Base-by-base conservation (phyloP, 2,888 invertebrate genomes). In the Notodonta ziczac region DNA sequence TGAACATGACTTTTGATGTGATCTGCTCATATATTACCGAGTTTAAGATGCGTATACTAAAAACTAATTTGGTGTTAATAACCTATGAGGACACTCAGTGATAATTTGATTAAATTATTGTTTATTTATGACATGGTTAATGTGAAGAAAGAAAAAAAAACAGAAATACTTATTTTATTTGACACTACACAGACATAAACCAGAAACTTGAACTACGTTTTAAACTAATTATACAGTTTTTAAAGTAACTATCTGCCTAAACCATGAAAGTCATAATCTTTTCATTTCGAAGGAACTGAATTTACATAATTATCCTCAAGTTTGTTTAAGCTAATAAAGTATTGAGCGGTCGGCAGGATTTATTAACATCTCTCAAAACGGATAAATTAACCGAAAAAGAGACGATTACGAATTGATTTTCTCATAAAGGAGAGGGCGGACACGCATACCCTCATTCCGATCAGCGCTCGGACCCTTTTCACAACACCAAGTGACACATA, bases 381-480 rank as follows among this genome's bases (percentile, higher is more conserved):
- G 61, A 70, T 68, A 68, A 63, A 64, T 65, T 64, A 14, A 7
- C 32, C 39, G 51, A 61, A 71, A 70, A 67, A 63, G 59, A 65
- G 35, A 52, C 62, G 51, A 59, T 56, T 56, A 44, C 58, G 59
- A 70, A 73, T 75, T 67, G 64, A 67, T 67, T 67, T 63, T 42
- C 35, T 63, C 59, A 57, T 14, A 61, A 24, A 58, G 48, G 57
- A 54, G 59, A 13, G 13, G 24, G 57, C 56, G 40, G 57, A 58
- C 63, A 61, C 65, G 65, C 63, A 65, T 63, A 62, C 60, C 56
- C 16, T 14, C 16, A 50, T 9, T 16, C 9, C 50, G 12, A 50
- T 50, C 16, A 8, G 16, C 9, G 9, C 14, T 14, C 60, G 52
- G 63, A 82, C 80, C 78, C 71, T 77, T 81, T 75, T 82, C 77